Conservation (phyloP, 2,888 invertebrate genomes). For the Volucella zonaria region DNA sequence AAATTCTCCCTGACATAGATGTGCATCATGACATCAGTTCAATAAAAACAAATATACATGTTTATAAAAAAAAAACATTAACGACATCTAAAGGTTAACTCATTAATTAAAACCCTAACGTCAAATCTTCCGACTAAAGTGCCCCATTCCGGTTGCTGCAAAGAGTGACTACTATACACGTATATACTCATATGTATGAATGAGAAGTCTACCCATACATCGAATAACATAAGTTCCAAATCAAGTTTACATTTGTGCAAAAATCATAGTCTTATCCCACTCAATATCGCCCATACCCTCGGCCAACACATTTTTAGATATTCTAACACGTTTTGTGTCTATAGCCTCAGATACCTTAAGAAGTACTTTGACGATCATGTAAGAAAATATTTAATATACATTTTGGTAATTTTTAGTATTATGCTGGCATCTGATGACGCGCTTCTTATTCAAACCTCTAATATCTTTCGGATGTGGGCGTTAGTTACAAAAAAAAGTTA, state of each 20-base stretch:
- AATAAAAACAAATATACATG: background rate
- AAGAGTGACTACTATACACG: background rate
- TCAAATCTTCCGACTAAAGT: background rate
- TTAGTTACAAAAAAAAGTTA: background rate
- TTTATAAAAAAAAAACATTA: conserved; percentile 1
- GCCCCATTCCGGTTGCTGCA: conserved; percentile 11
- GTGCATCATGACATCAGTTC: conserved; percentile 9
- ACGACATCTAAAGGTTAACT: conserved; percentile 4
- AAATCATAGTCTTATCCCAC: conserved; percentile 60
- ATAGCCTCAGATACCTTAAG: conserved; percentile 25
- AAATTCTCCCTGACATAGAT: background rate
- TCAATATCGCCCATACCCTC: conserved; percentile 41
- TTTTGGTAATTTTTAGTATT: background rate
- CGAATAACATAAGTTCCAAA: conserved; percentile 32
- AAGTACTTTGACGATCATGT: conserved; percentile 50
- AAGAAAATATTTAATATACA: background rate
- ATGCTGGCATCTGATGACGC: conserved; percentile 58
- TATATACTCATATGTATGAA: too few relatives aligned
- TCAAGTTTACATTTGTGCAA: conserved; percentile 37
- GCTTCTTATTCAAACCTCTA: conserved; percentile 25
- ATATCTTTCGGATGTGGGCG: conserved; percentile 24
- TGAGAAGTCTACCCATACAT: conserved; percentile 14
- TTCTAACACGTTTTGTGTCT: conserved; percentile 17
- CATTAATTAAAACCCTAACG: background rate
- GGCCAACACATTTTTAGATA: conserved; percentile 52